phyloP scores from a whole-genome alignment of 2,113 vertebrate genomes.

The Dascyllus trimaculatus region DNA sequence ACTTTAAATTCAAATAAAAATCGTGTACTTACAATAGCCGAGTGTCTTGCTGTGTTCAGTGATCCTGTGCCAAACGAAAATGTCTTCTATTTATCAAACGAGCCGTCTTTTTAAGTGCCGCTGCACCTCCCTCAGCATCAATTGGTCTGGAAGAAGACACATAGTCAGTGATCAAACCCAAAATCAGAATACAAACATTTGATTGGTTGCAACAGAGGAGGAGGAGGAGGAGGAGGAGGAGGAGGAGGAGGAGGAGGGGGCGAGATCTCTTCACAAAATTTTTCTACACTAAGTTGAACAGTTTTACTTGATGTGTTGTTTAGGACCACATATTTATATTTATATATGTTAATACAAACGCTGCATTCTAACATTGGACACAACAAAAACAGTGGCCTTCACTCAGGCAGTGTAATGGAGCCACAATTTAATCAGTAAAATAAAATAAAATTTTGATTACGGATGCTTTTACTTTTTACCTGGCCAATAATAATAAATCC shows the following conservation, averaged over 20 bases:
- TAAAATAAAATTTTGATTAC: neutral
- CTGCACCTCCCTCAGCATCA: slow-evolving; percentile 69
- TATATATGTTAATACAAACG: neutral
- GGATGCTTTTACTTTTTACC: slow-evolving; percentile 23
- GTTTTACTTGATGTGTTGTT: neutral
- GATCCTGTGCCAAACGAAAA: slow-evolving; percentile 48
- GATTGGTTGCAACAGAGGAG: slow-evolving; percentile 58
- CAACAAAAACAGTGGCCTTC: neutral
- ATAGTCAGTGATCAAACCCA: slow-evolving; percentile 43
- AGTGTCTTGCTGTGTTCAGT: slow-evolving; percentile 28
- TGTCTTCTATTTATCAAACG: slow-evolving; percentile 59
- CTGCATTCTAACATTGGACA: neutral
- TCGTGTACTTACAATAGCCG: slow-evolving; percentile 57
- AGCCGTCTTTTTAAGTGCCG: slow-evolving; percentile 53
- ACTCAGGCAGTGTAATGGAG: neutral
- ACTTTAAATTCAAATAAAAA: neutral
- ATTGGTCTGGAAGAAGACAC: slow-evolving; percentile 71
- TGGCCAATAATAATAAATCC: neutral
- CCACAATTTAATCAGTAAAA: slow-evolving; percentile 1
- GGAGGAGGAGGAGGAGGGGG: too few species aligned
- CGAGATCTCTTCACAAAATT: neutral
- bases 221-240: too few species aligned
- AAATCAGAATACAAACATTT: slow-evolving; percentile 48
- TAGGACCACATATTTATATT: neutral
- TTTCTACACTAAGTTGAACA: neutral